Conservation (phyloP, 2,888 invertebrate species). For the Aphelenchoides bicaudatus region DNA sequence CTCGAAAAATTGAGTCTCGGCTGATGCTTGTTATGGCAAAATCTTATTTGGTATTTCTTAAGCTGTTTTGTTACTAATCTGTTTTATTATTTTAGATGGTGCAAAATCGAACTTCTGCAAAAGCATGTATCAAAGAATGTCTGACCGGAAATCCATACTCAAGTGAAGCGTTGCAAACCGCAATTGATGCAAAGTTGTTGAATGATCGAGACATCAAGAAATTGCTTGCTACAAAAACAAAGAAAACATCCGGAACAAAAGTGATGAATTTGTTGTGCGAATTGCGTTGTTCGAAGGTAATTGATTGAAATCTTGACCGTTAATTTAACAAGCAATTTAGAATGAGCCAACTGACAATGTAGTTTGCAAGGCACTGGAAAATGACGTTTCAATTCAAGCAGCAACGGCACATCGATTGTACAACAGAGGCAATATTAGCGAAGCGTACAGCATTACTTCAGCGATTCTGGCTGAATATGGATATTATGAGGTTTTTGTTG, state of each 20-base stretch:
- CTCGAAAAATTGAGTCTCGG: conserved; percentile 32
- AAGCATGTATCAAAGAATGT: conserved; percentile 27
- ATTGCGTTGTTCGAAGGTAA: conserved; percentile 17
- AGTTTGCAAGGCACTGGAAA: conserved; percentile 17
- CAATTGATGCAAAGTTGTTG: conserved; percentile 29
- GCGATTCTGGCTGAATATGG: conserved; percentile 41
- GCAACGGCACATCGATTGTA: conserved; percentile 37
- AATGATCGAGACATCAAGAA: conserved; percentile 24
- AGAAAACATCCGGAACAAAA: conserved; percentile 16
- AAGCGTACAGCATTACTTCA: conserved; percentile 42
- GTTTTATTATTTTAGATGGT: too few relatives aligned
- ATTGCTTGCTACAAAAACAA: conserved; percentile 10
- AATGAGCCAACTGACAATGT: conserved; percentile 13
- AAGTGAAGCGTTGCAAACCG: conserved; percentile 30
- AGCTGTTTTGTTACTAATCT: too few relatives aligned
- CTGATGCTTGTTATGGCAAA: conserved; percentile 32
- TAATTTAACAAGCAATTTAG: background rate
- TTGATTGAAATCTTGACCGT: background rate
- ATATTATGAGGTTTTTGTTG: conserved; percentile 30
- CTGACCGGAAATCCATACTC: conserved; percentile 30
- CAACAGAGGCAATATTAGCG: conserved; percentile 36
- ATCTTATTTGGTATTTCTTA: too few relatives aligned
- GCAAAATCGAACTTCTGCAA: conserved; percentile 34
- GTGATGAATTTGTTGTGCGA: conserved; percentile 19
- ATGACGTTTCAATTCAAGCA: conserved; percentile 34